Base-by-base conservation (phyloP, 2,113 vertebrate genomes). In the Rhagologus leucostigma region DNA sequence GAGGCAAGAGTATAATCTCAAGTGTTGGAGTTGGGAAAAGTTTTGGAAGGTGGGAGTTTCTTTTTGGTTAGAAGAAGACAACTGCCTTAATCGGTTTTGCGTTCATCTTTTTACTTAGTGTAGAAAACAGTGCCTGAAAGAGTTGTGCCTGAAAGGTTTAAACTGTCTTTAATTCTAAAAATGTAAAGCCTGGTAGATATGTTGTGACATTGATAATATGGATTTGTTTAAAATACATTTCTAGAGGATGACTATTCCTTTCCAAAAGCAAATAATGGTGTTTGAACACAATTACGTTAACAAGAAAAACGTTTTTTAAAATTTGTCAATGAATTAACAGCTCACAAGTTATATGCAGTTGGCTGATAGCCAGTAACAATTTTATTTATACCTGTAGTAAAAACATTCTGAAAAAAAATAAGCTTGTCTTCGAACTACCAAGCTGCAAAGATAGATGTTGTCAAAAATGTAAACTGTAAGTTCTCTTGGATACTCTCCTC, bases 1-100 rank as follows among this genome's bases (percentile, higher is more conserved):
- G 1, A 3, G 11, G 3, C 12, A 16, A 22, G 9, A 50, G 1
- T 22, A 47, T 49, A 1, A 35, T 82, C 21, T 39, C 14, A 53
- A 19, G 16, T 74, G 11, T 26, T 84, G 13, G 11, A 79, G 10
- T 37, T 49, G 20, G 33, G 37, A 37, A 27, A 52, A 42, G 10
- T 24, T 76, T 53, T 55, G 47, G 26, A 70, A 83, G 12, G 10
- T 46, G 23, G 20, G 6, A 67, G 29, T 8, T 15, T 57, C 7
- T 37, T 64, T 78, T 53, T 71, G 2, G 6, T 71, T 20, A 41
- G 53, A 42, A 67, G 39, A 59, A 23, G 13, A 59, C 21, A 49
- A 17, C 44, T 46, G 29, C 47, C 32, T 21, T 49, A 14, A n/a
- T 35, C 12, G 33, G 13, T 63, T 93, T 80, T 59, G 5, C 11